These are phyloP conservation scores for Siderastrea radians DNA, from an alignment of 92 coral and sea anemone genomes.

Conservation along the genomic window DNA sequence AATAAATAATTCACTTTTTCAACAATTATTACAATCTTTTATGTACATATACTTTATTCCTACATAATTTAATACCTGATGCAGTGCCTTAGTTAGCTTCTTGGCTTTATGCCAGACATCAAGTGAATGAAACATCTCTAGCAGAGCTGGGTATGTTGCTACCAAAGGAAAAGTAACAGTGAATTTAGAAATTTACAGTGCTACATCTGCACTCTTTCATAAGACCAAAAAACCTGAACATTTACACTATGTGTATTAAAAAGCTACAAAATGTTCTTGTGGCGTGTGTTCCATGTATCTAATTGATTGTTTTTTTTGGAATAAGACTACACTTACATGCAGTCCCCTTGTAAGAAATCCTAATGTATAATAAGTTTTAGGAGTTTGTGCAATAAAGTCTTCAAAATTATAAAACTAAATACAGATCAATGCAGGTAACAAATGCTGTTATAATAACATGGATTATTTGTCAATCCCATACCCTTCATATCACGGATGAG, in stretches of 20 bases:
- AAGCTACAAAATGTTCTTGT: too few relatives aligned
- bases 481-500: conserved; percentile 55
- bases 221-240: too few relatives aligned
- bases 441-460: neutral
- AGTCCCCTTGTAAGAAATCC: too few relatives aligned
- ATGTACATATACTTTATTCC: neutral
- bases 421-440: neutral
- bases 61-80: conserved; percentile 41
- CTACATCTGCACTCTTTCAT: neutral
- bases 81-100: conserved; percentile 57
- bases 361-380: too few relatives aligned
- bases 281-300: too few relatives aligned
- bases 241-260: too few relatives aligned
- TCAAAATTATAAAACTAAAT: too few relatives aligned
- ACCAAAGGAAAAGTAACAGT: neutral
- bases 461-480: neutral
- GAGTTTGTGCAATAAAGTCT: too few relatives aligned
- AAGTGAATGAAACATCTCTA: conserved; percentile 59
- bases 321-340: too few relatives aligned
- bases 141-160: conserved; percentile 55
- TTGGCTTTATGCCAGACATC: conserved; percentile 78
- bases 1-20: too few relatives aligned
- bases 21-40: too few relatives aligned
- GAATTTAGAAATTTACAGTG: neutral
- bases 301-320: too few relatives aligned